Base-by-base conservation (phyloP, 2,113 vertebrate species). In the Seriola quinqueradiata region DNA sequence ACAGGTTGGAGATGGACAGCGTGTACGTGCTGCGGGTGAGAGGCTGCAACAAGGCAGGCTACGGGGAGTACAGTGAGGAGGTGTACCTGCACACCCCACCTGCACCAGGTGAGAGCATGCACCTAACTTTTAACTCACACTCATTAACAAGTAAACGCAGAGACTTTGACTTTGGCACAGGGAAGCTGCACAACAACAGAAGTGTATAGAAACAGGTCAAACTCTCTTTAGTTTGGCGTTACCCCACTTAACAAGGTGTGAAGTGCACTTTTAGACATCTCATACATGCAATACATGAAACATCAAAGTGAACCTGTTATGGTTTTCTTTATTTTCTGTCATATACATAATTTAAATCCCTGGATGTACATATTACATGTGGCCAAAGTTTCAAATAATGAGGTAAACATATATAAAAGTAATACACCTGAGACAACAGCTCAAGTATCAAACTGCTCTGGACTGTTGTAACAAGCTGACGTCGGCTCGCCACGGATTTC, bases 31-130 rank as follows among this genome's bases (percentile, higher is more conserved):
- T 99, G 34, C 87, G 97, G 3, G 98, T 99, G 70, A 95, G 96
- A 7, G 98, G 97, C 87, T 97, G 96, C 95, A 99, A 99, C 93
- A 98, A 97, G 93, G 97, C 97, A 0, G 98, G 98, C 0, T 97
- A 96, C 0, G 97, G 98, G 1, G 98, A 99, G 21, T 99, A 99
- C 95, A 99, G 98, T 0, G 98, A 99, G 82, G 98, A 99, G n/a
- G 96, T 99, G 81, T 97, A 99, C 83, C 94, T 99, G 85, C 97
- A 98, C 92, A 99, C 98, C 0, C 98, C 98, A 0, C 98, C 98
- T 0, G 98, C 98, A 0, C 97, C 97, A 34, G 98, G 98, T 99
- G 89, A 95, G 93, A 14, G 36, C 0, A 72, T 40, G 50, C 52
- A 46, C 32, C 0, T 8, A n/a, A 3, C 16, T 8, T 5, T 42